phyloP scores from a whole-genome alignment of 2,113 vertebrate species.

The Circaetus gallicus region DNA sequence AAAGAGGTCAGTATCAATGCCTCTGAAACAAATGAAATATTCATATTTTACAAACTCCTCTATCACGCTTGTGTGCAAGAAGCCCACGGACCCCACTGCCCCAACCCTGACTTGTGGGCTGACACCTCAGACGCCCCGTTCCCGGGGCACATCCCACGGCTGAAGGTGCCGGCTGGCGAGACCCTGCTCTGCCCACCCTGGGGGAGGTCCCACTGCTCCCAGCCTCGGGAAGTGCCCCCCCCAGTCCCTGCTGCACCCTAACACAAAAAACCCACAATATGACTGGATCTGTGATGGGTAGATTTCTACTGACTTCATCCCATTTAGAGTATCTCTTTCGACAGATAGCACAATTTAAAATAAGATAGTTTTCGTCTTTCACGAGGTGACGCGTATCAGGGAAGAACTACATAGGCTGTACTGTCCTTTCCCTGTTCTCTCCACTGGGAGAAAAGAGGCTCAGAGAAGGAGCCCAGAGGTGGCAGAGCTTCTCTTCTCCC shows the following conservation, averaged over 20 bases:
- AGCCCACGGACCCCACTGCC: neutral
- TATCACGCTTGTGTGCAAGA: neutral
- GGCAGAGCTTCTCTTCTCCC: neutral
- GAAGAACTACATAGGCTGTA: neutral
- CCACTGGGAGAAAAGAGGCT: neutral
- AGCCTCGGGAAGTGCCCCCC: neutral
- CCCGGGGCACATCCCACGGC: neutral
- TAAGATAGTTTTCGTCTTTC: neutral
- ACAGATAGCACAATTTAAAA: neutral
- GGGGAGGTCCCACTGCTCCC: neutral
- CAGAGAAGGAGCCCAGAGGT: neutral
- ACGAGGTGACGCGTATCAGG: neutral
- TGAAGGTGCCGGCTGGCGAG: neutral
- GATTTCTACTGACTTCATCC: neutral
- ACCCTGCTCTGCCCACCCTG: neutral
- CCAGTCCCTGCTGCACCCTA: neutral
- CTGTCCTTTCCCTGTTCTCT: neutral
- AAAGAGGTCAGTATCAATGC: neutral
- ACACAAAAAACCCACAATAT: rapidly evolving
- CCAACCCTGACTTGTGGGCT: neutral
- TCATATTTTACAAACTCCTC: neutral
- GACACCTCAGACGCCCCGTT: neutral
- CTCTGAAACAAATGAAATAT: neutral
- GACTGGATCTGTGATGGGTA: neutral
- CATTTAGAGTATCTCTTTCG: neutral